phyloP scores from a whole-genome alignment of 2,797 vertebrate species.

The Amblyopsis hoosieri region DNA sequence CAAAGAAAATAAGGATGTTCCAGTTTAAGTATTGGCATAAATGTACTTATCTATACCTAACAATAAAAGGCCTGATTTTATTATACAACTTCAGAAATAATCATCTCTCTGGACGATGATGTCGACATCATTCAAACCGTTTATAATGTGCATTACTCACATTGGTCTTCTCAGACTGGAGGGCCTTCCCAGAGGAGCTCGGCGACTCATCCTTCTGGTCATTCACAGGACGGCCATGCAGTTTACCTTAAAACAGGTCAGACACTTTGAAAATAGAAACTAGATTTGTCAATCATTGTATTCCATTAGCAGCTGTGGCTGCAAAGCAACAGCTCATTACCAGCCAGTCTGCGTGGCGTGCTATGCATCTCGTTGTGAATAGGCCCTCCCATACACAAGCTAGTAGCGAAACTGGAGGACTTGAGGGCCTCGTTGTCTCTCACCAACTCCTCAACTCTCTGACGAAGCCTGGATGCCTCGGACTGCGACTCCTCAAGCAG shows the following conservation, averaged over 20 bases:
- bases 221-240: conserved; percentile 63
- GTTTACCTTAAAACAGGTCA: conserved; percentile 54
- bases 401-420: conserved; percentile 76
- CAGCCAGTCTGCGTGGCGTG: conserved; percentile 49
- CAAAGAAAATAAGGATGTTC: background rate
- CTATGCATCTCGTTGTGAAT: conserved; percentile 79
- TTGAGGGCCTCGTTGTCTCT: conserved; percentile 88
- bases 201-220: conserved; percentile 74
- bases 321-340: background rate
- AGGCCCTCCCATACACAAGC: conserved; percentile 70
- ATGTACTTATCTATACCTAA: background rate
- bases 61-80: background rate
- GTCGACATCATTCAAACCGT: background rate
- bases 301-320: background rate
- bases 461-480: conserved; percentile 89
- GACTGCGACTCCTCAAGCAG: conserved; percentile 94
- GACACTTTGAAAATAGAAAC: conserved; percentile 40
- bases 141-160: conserved; percentile 59
- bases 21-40: background rate
- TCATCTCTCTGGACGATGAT: background rate
- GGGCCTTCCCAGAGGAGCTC: conserved; percentile 67
- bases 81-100: conserved; percentile 3
- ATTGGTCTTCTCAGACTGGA: conserved; percentile 74
- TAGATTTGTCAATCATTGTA: background rate
- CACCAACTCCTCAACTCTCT: conserved; percentile 93